Evolutionary conservation across 2,113 vertebrate genomes (phyloP), one percentile per base, ranked within the genome.

Genomic region (Panthera tigris): DNA sequence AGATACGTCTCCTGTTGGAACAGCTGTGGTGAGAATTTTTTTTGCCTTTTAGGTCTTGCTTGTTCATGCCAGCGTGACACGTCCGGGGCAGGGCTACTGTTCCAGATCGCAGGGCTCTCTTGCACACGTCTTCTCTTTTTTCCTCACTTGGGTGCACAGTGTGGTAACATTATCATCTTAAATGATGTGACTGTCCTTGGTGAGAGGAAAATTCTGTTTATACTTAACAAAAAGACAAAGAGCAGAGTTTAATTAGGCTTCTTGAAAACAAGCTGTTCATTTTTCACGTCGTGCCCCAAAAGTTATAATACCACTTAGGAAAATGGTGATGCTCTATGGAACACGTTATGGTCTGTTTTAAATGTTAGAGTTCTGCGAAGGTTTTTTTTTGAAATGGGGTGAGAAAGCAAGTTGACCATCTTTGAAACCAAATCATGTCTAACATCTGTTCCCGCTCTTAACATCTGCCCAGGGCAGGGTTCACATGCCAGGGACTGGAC

Each of bases 1-100:
- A 99, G 92, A 97, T 99, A 92, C 97, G 97, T 79, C 84, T 95
- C 1, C 98, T 99, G 29, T 55, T 99, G 96, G 98, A 99, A 29
- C 98, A 99, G 92, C 98, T 99, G 15, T 98, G 99, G 99, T 99
- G 98, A 98, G 99, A 65, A n/a, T 50, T 50, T 50, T 48, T 69
- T 33, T n/a, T 48, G 73, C 13, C 21, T 61, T 74, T 31, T 52
- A 1, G 36, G 2, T 63, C 14, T 33, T 11, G 29, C 23, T 69
- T 15, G 0, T 76, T 36, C 33, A 19, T 89, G 45, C 36, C 12
- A 11, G 3, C 0, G 0, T 18, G 57, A 25, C 1, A 1, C 13
- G 33, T 79, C 50, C 41, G 45, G 55, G 66, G 82, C 48, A 13
- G 48, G 14, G 4, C 74, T 50, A 1, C 8, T 21, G 65, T 16